Percentiles rank a stretch among this genome's conserved stretches.
These are phyloP conservation scores for Papilio gigon DNA, from an alignment of 2,888 invertebrate species.

Conservation along the genomic window DNA sequence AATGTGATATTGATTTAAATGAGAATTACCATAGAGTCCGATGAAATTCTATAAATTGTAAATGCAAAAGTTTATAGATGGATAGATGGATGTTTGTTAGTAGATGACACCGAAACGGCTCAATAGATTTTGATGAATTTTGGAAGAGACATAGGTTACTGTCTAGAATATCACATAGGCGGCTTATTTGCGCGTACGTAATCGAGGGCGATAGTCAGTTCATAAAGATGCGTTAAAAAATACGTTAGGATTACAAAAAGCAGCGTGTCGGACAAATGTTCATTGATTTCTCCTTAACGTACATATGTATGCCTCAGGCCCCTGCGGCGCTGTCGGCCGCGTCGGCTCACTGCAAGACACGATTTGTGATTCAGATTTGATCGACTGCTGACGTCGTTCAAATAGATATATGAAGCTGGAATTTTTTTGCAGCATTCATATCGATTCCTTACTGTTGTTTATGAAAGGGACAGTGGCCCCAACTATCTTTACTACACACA, in stretches of 20 bases:
- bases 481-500: too few relatives aligned
- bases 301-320: constrained; percentile 1
- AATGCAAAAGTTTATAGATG: too few relatives aligned
- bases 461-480: too few relatives aligned
- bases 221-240: not conserved
- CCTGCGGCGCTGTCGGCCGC: not conserved
- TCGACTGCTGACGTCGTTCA: constrained; percentile 11
- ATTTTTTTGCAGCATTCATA: not conserved
- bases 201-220: not conserved
- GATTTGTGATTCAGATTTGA: constrained; percentile 32
- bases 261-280: not conserved
- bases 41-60: too few relatives aligned
- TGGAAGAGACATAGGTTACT: too few relatives aligned
- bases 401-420: constrained; percentile 1
- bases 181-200: too few relatives aligned
- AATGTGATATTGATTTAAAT: too few relatives aligned
- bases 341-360: constrained; percentile 5
- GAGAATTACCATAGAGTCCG: too few relatives aligned
- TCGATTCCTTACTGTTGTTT: not conserved
- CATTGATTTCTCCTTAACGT: not conserved
- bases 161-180: too few relatives aligned
- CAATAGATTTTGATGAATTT: too few relatives aligned
- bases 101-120: too few relatives aligned
- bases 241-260: not conserved
- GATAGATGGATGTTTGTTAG: too few relatives aligned